Base-by-base conservation (phyloP, 1,140 invertebrate genomes). In the Listronotus bonariensis region DNA sequence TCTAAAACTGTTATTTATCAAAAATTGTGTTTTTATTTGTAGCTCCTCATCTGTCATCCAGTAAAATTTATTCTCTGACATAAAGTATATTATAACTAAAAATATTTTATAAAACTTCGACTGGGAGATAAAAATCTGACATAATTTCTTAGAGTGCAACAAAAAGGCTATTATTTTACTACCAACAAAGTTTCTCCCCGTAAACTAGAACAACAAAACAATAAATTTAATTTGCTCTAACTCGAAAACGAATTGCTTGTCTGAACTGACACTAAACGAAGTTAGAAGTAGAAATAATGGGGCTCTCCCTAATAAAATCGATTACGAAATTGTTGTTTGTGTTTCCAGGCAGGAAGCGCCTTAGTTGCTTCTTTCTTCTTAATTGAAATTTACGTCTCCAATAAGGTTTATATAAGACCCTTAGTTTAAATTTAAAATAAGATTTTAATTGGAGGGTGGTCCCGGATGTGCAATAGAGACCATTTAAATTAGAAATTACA, bases 251-350 rank as follows among this genome's bases (percentile, higher is more conserved):
- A 66, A 66, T 60, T 66, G 57, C 42, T 60, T 66, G 64, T 59
- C 64, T 66, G 42, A 55, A 54, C 64, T 56, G 62, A 48, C 54
- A 48, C 53, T 57, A 65, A 65, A 65, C 62, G 62, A 65, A 65
- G 66, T 65, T 67, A 68, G 59, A 65, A 68, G 58, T 66, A 43
- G 63, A 65, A 68, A 58, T 70, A 48, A 70, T 70, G 66, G 58
- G 62, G 40, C 62, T 36, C 54, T 51, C 54, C 62, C 62, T 65
- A 65, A 65, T 65, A 65, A 65, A 65, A 65, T 65, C 62, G 62
- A 65, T 65, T 65, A 65, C 53, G 42, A 57, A 65, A 65, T 65
- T 65, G 62, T 65, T 65, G 62, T 65, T 65, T 65, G 62, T 57
- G 53, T 57, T 65, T 52, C 62, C 45, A 57, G 38, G 40, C 18